These are phyloP conservation scores for Meghimatium bilineatum DNA, from an alignment of 2,888 invertebrate genomes.

Conservation along the genomic window DNA sequence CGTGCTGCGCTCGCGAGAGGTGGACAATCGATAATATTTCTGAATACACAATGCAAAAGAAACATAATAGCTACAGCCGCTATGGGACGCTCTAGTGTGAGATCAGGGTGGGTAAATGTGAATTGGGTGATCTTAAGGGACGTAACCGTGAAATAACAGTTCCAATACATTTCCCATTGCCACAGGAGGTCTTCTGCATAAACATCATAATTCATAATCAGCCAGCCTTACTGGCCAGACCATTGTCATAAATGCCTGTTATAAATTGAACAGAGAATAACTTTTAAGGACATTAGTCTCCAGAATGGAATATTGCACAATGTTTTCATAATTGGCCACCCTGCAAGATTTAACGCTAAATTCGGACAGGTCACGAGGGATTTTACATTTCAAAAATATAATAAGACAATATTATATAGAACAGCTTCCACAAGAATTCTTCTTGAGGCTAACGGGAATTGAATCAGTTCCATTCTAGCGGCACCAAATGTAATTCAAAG, in stretches of 20 bases:
- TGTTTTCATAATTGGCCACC: neutral
- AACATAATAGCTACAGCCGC: neutral
- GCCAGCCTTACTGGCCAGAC: neutral
- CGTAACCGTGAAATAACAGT: neutral
- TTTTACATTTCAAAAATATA: neutral
- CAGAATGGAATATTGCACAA: neutral
- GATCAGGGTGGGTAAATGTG: neutral
- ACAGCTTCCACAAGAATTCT: no score
- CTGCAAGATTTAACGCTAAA: neutral
- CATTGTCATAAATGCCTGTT: neutral
- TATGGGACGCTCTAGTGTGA: neutral
- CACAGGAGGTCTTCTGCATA: neutral
- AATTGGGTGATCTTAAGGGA: neutral
- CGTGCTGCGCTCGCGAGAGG: slow-evolving; percentile 5
- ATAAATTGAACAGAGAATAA: neutral
- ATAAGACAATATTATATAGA: no score
- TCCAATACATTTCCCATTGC: neutral
- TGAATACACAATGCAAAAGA: neutral
- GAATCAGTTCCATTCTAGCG: no score
- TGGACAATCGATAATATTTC: neutral
- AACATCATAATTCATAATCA: slow-evolving; percentile 16
- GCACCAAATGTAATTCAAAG: no score
- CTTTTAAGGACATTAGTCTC: neutral
- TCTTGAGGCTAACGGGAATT: no score
- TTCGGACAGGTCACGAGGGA: neutral